phyloP scores from a whole-genome alignment of 2,113 vertebrate species.

The Equus przewalskii region DNA sequence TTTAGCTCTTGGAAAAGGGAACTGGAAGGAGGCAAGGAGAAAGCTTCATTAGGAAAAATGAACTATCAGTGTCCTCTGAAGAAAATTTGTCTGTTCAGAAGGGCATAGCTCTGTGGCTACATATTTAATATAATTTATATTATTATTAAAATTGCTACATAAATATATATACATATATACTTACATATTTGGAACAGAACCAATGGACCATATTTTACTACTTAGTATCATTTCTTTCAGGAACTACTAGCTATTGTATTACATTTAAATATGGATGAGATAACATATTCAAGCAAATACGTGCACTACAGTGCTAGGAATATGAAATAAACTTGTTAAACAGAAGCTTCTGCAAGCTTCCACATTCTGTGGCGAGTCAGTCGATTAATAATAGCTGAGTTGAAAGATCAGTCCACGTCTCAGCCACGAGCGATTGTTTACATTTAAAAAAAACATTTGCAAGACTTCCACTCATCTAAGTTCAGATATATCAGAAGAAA shows the following conservation, averaged over 20 bases:
- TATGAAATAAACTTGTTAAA: constrained; percentile 71
- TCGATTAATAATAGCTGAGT: neutral
- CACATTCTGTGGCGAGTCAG: neutral
- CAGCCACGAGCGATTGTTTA: neutral
- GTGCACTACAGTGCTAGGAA: neutral
- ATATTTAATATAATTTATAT: constrained; percentile 87
- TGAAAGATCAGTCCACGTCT: neutral
- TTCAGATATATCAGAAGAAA: neutral
- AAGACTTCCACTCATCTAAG: neutral
- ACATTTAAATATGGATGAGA: constrained; percentile 80
- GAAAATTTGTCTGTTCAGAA: constrained; percentile 85
- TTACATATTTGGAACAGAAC: constrained; percentile 80
- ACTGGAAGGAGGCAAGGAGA: constrained; percentile 69
- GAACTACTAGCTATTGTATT: constrained; percentile 84
- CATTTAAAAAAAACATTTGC: neutral
- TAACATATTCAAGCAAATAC: constrained; percentile 84
- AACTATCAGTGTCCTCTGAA: constrained; percentile 85
- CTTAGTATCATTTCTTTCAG: constrained; percentile 86
- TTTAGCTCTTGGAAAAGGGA: constrained; percentile 81
- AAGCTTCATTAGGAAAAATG: constrained; percentile 88
- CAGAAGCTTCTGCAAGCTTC: constrained; percentile 55
- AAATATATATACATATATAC: constrained; percentile 73
- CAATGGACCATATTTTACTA: constrained; percentile 87
- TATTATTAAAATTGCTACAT: constrained; percentile 87
- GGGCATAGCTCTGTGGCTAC: constrained; percentile 82